Base-by-base conservation (phyloP, 2,113 vertebrate species). In the Hippocampus comes region DNA sequence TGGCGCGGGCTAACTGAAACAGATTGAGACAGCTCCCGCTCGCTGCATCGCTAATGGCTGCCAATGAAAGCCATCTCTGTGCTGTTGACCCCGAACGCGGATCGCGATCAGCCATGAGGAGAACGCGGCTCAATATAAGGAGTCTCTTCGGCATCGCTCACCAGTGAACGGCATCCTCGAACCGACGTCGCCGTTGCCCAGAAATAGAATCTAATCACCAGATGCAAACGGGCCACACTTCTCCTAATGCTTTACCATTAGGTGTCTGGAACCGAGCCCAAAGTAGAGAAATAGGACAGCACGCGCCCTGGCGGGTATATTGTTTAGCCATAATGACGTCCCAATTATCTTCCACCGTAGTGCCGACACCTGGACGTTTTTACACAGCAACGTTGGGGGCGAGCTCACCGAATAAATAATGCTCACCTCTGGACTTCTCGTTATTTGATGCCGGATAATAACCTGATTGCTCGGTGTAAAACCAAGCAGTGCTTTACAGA, bases 11-110 rank as follows among this genome's bases (percentile, higher is more conserved):
- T 90, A 91, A 91, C 88, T 90, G 84, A 90, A 91, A 91, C 90
- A 90, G 89, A 91, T 91, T 89, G 89, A 89, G 90, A 90, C 89
- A 90, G 89, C 89, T 87, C 86, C 68, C 85, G 88, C 90, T 86
- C 87, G 81, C 88, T 90, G 89, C 88, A 90, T 90, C 84, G 79
- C 89, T 91, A 90, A 91, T 90, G 88, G 87, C 88, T 82, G 84
- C 85, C 84, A 83, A 86, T 90, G 90, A 91, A 90, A 90, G 89
- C 89, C 87, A 46, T 88, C 87, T 90, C 87, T 88, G 90, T 88
- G 89, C 85, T 51, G 82, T 86, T 89, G 89, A 91, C 89, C 90
- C 64, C 84, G 82, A 85, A 84, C 79, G 89, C 86, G 81, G 81
- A 89, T 86, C 86, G 86, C 82, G 85, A 83, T 86, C 88, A 73